Conservation (phyloP, 1,140 invertebrate genomes). For the Acromyrmex heyeri region DNA sequence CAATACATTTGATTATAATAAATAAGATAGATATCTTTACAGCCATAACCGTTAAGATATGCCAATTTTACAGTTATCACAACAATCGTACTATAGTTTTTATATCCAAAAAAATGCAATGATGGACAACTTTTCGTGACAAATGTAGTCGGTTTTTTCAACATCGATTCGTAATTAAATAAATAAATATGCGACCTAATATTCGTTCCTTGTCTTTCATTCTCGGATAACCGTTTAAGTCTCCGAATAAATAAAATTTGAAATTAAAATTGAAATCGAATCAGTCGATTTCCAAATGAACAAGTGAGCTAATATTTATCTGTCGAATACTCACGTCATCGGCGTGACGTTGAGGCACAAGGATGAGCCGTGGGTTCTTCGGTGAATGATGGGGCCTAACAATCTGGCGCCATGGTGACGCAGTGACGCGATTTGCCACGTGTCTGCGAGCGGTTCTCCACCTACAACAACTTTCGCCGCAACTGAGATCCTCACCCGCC, state of each 20-base stretch:
- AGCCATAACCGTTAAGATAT: too few species aligned
- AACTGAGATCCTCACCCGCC: slow-evolving; percentile 71
- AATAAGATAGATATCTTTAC: too few species aligned
- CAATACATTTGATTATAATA: too few species aligned
- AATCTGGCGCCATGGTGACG: slow-evolving; percentile 83
- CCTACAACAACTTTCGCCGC: slow-evolving; percentile 77
- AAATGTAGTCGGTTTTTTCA: too few species aligned
- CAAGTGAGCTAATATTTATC: slow-evolving; percentile 24
- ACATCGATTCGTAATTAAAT: neutral
- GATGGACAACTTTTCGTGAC: too few species aligned
- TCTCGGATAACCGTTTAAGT: neutral
- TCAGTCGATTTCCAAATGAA: neutral
- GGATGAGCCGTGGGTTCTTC: slow-evolving; percentile 70
- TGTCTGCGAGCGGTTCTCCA: slow-evolving; percentile 75
- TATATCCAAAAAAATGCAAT: too few species aligned
- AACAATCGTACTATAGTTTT: too few species aligned
- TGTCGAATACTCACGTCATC: slow-evolving; percentile 64
- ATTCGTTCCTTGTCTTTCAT: neutral
- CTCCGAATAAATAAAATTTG: neutral
- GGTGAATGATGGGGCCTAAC: slow-evolving; percentile 81
- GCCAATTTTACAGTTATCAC: too few species aligned
- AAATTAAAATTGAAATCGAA: neutral
- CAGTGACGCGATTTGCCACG: slow-evolving; percentile 82
- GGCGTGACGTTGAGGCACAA: slow-evolving; percentile 52
- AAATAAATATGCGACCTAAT: neutral